Conservation (phyloP, 2,797 vertebrate genomes). For the Xenops minutus region DNA sequence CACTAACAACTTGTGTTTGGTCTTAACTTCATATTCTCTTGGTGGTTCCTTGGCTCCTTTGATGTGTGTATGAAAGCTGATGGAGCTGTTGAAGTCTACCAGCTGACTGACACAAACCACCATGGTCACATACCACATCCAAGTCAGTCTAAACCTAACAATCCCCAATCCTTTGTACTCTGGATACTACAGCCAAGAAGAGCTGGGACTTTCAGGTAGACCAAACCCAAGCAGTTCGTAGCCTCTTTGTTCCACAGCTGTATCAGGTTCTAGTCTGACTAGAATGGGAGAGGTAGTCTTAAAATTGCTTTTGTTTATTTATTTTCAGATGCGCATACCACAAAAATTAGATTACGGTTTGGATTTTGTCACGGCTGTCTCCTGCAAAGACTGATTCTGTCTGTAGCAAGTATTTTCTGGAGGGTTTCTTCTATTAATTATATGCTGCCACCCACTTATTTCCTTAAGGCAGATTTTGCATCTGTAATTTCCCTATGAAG, state of each 20-base stretch:
- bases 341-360: slow-evolving; percentile 59
- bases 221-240: neutral
- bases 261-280: slow-evolving; percentile 42
- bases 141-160: neutral
- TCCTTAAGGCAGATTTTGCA: slow-evolving; percentile 59
- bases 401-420: slow-evolving; percentile 54
- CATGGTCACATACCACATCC: neutral
- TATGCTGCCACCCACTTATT: slow-evolving; percentile 53
- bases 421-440: slow-evolving; percentile 63
- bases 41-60: neutral
- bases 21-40: neutral
- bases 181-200: neutral
- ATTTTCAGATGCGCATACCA: slow-evolving; percentile 56
- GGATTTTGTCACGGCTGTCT: slow-evolving; percentile 58
- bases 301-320: slow-evolving; percentile 53
- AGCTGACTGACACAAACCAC: neutral
- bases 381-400: slow-evolving; percentile 46
- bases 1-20: neutral
- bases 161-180: neutral
- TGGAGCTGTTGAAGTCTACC: neutral
- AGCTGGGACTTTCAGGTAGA: neutral
- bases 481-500: slow-evolving; percentile 26
- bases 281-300: slow-evolving; percentile 37
- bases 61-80: neutral
- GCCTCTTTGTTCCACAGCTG: neutral